Conservation (phyloP, 2,888 invertebrate species). For the Acronicta psi region DNA sequence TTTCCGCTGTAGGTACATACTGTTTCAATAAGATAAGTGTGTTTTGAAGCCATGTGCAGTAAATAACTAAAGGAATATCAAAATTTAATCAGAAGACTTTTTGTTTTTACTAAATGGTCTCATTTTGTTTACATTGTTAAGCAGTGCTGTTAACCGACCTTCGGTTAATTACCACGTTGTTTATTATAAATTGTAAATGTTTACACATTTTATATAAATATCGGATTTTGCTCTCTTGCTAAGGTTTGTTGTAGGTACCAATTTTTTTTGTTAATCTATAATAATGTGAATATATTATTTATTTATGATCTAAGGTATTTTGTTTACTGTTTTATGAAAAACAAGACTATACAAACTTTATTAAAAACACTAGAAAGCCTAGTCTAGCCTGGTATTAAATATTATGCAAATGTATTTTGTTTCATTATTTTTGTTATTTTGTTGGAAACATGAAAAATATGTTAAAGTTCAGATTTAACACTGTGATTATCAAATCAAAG, state of each 20-base stretch:
- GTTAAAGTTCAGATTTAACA: background rate
- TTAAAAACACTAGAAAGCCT: no score
- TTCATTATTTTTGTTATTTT: no score
- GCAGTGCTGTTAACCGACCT: background rate
- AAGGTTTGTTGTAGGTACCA: background rate
- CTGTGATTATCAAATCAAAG: no score
- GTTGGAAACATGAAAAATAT: no score
- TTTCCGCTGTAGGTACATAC: background rate
- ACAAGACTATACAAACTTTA: no score
- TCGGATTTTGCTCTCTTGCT: background rate
- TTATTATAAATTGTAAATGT: constrained; percentile 3
- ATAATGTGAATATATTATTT: background rate
- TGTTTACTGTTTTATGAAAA: no score
- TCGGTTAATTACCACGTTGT: constrained; percentile 1
- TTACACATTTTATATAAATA: constrained; percentile 1
- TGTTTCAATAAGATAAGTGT: background rate
- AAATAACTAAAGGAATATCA: background rate
- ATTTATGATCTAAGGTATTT: background rate
- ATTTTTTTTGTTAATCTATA: background rate
- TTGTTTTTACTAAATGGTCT: background rate
- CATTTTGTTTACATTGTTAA: constrained; percentile 2
- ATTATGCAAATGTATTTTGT: no score
- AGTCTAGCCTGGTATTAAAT: no score
- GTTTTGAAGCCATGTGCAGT: background rate
- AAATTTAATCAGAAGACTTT: no score